phyloP scores from a whole-genome alignment of 2,113 vertebrate species.

The Pycnonotus jocosus region DNA sequence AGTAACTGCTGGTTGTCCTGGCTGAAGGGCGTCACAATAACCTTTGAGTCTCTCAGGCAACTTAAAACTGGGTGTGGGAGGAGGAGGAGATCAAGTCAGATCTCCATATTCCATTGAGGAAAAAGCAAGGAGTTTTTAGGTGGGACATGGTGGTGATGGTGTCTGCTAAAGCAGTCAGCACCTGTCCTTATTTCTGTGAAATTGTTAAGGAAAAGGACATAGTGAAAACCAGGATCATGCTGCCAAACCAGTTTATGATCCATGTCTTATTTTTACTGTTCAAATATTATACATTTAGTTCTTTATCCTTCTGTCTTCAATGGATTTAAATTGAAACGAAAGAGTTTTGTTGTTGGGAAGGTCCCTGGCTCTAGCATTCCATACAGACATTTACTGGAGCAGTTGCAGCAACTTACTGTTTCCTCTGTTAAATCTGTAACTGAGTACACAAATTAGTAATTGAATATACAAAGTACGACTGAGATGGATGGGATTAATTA shows the following conservation, averaged over 20 bases:
- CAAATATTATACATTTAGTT: neutral
- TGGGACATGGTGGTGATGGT: neutral
- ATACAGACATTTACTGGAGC: neutral
- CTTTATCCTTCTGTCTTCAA: neutral
- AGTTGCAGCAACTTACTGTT: neutral
- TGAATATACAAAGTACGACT: neutral
- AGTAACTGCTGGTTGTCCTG: neutral
- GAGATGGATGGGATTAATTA: neutral
- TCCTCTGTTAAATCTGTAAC: neutral
- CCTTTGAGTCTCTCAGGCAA: neutral
- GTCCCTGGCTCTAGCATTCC: neutral
- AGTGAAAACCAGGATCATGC: neutral
- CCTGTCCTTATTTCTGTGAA: neutral
- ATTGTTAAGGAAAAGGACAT: neutral
- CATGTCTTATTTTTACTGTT: neutral
- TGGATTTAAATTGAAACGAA: neutral
- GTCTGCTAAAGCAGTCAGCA: neutral
- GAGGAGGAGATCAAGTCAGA: neutral
- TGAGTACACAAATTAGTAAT: neutral
- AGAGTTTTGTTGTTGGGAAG: neutral
- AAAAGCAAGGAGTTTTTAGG: neutral
- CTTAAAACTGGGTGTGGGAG: neutral
- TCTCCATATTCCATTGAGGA: neutral
- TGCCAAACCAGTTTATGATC: neutral
- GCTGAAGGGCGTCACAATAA: accelerated